These are phyloP conservation scores for Gobio occitaniae DNA, from an alignment of 2,797 vertebrate genomes.

Conservation along the genomic window DNA sequence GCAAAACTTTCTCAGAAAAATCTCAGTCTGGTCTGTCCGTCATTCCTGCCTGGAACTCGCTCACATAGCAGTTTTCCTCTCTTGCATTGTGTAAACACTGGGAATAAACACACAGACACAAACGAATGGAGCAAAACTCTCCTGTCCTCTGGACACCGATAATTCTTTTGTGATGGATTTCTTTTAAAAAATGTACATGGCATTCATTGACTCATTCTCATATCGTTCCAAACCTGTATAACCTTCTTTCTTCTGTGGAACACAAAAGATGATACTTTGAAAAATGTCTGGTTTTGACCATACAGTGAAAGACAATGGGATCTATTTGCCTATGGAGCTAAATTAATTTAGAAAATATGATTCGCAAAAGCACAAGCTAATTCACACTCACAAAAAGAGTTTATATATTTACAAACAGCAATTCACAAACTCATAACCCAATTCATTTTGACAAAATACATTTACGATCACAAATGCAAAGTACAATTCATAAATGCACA, in stretches of 20 bases:
- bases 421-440: background rate
- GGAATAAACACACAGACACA: conserved; percentile 48
- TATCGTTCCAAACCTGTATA: background rate
- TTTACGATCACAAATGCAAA: too few relatives aligned
- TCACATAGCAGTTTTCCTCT: conserved; percentile 84
- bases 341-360: background rate
- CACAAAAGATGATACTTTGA: background rate
- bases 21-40: conserved; percentile 91
- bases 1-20: conserved; percentile 77
- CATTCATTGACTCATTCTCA: background rate
- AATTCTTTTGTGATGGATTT: background rate
- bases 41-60: conserved; percentile 86
- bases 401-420: background rate
- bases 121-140: background rate
- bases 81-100: conserved; percentile 77
- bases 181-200: background rate
- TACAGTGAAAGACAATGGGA: background rate
- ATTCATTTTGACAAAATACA: background rate
- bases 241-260: background rate
- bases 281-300: background rate
- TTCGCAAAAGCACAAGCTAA: background rate
- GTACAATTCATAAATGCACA: background rate
- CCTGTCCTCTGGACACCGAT: background rate
- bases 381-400: background rate
- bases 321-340: background rate